Evolutionary conservation across 2,797 vertebrate species (phyloP), one percentile per base, ranked within the genome.

Genomic region (Schizopygopsis malacanthus): DNA sequence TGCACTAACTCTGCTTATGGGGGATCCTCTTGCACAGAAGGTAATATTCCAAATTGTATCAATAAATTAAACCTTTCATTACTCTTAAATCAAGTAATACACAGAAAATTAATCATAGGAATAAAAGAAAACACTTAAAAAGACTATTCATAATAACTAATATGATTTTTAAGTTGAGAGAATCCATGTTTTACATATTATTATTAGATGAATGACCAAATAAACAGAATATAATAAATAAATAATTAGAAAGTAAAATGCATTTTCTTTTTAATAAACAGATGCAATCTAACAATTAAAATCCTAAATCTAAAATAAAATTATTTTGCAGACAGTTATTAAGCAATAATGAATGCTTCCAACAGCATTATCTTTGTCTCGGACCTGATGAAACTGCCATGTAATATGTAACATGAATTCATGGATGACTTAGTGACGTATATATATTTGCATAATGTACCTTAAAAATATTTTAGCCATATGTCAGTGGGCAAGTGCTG

Each of bases 1-100:
- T 99, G 98, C 85, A 97, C 97, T 45, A 96, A 92, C 90, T 98
- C 98, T 0, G 97, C 98, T 15, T 98, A 96, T 4, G 96, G 97
- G 43, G 98, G 98, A 16, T 95, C 98, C 1, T 96, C 96, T 90
- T 99, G 98, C 90, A 96, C 95, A 89, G 95, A 97, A 96, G 98
- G 98, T 98, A 95, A 16, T 10, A 20, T 16, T 33, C 12, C 11
- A 33, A 8, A 84, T 22, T 47, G 11, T 28, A 22, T 33, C n/a
- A 80, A 28, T 79, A 63, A 63, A 79, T 25, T 0, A 28, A 79
- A 43, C 22, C 39, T 43, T 79, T 79, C 54, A 54, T 37, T 11
- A 50, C 16, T 8, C 9, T 76, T 65, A 33, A 22, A 63, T 47
- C 7, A 33, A 45, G 11, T 43, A 22, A 28, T 25, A 52, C 9